Evolutionary conservation across 1,140 invertebrate species (phyloP).

Genomic region (Ylistrum balloti): DNA sequence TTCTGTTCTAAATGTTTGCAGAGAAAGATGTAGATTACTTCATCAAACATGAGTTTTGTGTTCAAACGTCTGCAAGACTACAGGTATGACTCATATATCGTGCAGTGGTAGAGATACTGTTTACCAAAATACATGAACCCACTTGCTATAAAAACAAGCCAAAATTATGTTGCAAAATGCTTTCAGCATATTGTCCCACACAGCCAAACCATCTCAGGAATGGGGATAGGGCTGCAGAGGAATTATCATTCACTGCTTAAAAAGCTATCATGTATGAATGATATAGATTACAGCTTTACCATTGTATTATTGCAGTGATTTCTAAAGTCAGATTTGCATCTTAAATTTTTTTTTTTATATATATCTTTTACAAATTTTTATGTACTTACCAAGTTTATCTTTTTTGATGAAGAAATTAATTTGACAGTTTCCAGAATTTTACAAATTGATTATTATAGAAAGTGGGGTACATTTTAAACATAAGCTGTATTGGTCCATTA

Average conservation of each 20-base stretch:
- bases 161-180: constrained; percentile 20
- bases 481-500: too few species aligned
- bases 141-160: not conserved
- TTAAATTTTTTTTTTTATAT: too few species aligned
- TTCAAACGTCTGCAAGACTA: not conserved
- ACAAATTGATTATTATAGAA: not conserved
- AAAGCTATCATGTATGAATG: not conserved
- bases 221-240: not conserved
- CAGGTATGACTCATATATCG: constrained; percentile 20
- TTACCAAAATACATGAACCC: not conserved
- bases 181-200: constrained; percentile 26
- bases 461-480: too few species aligned
- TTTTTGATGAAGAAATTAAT: not conserved
- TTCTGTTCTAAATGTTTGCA: not conserved
- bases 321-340: not conserved
- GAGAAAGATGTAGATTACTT: not conserved
- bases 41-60: constrained; percentile 7
- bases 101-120: constrained; percentile 11
- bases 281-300: not conserved
- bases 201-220: constrained; percentile 23
- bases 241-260: not conserved
- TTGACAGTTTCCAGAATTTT: not conserved
- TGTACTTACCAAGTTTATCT: not conserved
- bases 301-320: not conserved
- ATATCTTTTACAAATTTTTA: not conserved